Evolutionary conservation across 1,140 invertebrate genomes (phyloP), one percentile per base, ranked within the genome.

Genomic region (Zaprionus capensis): DNA sequence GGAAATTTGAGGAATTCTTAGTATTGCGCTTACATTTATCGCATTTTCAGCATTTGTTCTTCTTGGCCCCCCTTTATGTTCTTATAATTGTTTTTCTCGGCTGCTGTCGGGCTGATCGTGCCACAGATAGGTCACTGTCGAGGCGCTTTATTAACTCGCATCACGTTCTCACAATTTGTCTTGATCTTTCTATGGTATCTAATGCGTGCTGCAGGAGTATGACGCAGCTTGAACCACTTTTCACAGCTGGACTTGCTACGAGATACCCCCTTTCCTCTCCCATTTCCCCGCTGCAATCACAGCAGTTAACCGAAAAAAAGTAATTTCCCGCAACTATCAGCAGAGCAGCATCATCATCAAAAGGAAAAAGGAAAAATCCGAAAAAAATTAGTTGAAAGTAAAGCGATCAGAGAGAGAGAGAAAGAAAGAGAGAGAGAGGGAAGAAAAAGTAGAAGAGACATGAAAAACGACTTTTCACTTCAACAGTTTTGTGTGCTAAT

Each of bases 401-500:
- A 88, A 88, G 83, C 82, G 81, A 86, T 87, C 59, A 53, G 41
- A 58, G 64, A 65, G 55, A 34, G 53, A 12, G 26, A 36, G 12
- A 65, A 64, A 62, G 56, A 49, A 28, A 66, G 53, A 56, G 59
- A 36, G 31, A 51, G 38, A 51, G 69, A 46, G 56, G 57, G 41
- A 11, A 53, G 59, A 24, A 59, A 65, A 20, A 46, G 70, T 72
- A 51, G 49, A 68, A 28, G 56, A 51, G 56, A 59, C 64, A 73
- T 87, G 84, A 88, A 88, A 88, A 88, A 81, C 78, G 84, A 83
- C 84, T 90, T 88, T 88, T 88, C 84, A 88, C 84, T 88, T 88
- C 84, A 88, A 88, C 84, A 88, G 84, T 84, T 88, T 87, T 88
- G 84, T 90, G 84, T 84, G 84, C 84, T 88, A 90, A 88, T 88